A percentile compares a stretch with the other conserved stretches of the same genome.
Conservation (phyloP, 2,797 vertebrate genomes). For the Coluber constrictor region DNA sequence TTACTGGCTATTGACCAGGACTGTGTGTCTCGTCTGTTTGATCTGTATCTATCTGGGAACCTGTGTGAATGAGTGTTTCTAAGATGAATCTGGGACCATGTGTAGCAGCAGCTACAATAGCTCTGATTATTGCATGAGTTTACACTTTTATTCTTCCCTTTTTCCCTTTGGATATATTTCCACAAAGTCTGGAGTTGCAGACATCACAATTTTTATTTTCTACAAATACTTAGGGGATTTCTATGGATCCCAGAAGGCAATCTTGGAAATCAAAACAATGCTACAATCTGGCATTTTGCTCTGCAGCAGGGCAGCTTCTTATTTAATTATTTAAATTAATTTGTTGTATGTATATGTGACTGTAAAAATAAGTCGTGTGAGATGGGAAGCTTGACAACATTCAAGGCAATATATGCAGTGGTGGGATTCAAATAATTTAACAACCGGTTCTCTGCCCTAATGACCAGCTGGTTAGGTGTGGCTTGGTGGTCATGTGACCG, state of each 20-base stretch:
- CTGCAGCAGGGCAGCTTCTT: not conserved
- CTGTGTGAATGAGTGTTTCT: not conserved
- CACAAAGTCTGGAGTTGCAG: not conserved
- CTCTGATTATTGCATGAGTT: not conserved
- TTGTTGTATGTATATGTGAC: not conserved
- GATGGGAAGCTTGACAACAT: not conserved
- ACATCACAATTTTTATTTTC: not conserved
- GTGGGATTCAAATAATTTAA: too few species aligned
- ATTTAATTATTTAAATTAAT: not conserved
- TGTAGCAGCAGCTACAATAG: not conserved
- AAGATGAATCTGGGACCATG: not conserved
- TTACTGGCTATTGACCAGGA: not conserved
- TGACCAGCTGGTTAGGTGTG: too few species aligned
- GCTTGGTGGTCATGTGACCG: too few species aligned
- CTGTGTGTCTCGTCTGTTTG: not conserved
- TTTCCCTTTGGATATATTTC: not conserved
- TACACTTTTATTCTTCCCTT: not conserved
- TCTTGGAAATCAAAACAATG: not conserved
- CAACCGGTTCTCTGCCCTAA: too few species aligned
- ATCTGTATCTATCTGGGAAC: not conserved
- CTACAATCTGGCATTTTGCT: not conserved
- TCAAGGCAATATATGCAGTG: not conserved
- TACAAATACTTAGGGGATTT: not conserved
- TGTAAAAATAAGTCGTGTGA: not conserved
- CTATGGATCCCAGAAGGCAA: not conserved